Evolutionary conservation across 2,797 vertebrate genomes (phyloP).

Genomic region (Rhinogobio ventralis): DNA sequence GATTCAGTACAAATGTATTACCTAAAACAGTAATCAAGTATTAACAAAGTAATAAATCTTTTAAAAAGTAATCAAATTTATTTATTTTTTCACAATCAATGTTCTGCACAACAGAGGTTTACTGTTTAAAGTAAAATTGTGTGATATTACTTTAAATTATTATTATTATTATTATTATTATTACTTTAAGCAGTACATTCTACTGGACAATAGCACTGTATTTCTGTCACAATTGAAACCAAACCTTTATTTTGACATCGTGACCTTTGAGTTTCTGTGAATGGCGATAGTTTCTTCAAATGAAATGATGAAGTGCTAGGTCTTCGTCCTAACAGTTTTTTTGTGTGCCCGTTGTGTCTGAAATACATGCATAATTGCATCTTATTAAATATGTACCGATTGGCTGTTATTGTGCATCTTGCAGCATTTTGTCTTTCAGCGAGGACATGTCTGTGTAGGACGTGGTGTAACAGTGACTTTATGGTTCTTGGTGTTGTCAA

Average conservation of each 20-base stretch:
- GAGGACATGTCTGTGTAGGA: not conserved
- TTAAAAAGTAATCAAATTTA: too few relatives aligned
- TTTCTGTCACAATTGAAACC: not conserved
- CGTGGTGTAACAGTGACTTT: not conserved
- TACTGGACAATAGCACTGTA: not conserved
- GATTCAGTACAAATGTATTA: too few relatives aligned
- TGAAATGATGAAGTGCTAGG: not conserved
- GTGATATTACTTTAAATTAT: not conserved
- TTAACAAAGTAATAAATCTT: too few relatives aligned
- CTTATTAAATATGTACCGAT: not conserved
- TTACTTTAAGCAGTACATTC: not conserved
- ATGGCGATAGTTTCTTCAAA: not conserved
- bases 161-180: not conserved
- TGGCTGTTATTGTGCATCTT: not conserved
- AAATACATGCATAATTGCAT: not conserved
- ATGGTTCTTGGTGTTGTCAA: not conserved
- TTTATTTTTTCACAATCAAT: not conserved
- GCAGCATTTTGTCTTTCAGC: not conserved
- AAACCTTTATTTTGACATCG: not conserved
- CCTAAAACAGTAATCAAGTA: too few relatives aligned
- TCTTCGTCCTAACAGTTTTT: not conserved
- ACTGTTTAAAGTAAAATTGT: not conserved
- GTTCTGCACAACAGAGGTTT: not conserved
- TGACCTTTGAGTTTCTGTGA: not conserved
- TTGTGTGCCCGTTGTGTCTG: not conserved